Percentiles rank a stretch among this genome's conserved stretches.
Conservation (phyloP, 2,113 vertebrate genomes). For the Motacilla tschutschensis region DNA sequence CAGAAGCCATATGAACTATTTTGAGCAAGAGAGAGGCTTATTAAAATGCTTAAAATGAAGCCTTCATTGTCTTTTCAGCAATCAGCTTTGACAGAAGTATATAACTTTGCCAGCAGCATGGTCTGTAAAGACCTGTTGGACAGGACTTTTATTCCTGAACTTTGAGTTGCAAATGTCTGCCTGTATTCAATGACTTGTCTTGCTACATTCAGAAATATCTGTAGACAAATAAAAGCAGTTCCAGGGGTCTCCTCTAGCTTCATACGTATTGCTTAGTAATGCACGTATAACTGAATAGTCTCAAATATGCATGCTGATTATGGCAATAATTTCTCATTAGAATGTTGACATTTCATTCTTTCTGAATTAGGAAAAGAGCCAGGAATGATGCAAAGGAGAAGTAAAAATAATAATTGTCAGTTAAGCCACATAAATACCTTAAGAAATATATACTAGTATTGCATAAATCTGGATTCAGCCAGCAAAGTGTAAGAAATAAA, state of each 20-base stretch:
- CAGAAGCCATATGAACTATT: background rate
- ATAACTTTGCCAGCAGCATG: background rate
- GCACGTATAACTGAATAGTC: background rate
- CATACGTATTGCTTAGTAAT: background rate
- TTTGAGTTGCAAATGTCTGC: background rate
- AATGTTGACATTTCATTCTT: background rate
- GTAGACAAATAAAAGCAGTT: background rate
- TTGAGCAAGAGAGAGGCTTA: background rate
- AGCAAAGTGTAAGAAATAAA: constrained; percentile 1
- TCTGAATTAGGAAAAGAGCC: background rate
- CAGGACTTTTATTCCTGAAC: background rate
- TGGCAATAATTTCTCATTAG: background rate
- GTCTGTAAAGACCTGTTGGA: background rate
- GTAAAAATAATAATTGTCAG: background rate
- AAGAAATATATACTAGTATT: background rate
- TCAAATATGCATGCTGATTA: background rate
- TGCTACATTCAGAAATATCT: background rate
- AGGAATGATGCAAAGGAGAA: background rate
- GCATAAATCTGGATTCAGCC: background rate
- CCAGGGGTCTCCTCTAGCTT: background rate
- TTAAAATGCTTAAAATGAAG: background rate
- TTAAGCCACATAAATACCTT: background rate
- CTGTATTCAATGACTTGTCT: background rate
- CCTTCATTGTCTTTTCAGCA: background rate
- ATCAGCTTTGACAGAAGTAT: background rate